A percentile compares a stretch with the other conserved stretches of the same genome.
These are phyloP conservation scores for Acropora tenuis DNA, from an alignment of 64 coral and sea anemone genomes.

Conservation along the genomic window DNA sequence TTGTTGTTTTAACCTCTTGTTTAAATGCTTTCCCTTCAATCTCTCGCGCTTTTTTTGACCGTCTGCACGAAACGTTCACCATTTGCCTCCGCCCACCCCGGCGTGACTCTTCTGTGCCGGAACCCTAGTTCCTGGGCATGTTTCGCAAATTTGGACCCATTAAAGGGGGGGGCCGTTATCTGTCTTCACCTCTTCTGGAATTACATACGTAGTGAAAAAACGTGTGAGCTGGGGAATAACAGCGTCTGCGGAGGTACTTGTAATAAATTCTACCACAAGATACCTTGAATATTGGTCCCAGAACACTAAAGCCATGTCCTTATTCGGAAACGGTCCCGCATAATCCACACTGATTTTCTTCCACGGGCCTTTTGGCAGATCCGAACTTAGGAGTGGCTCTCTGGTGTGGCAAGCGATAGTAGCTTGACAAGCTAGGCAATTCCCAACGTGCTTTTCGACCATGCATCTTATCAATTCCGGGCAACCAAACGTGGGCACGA, in stretches of 20 bases:
- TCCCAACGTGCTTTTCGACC: not conserved
- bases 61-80: too few relatives aligned
- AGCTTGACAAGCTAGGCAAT: not conserved
- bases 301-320: not conserved
- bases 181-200: too few relatives aligned
- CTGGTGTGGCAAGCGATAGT: conserved; percentile 16
- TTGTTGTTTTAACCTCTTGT: too few relatives aligned
- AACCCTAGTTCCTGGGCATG: too few relatives aligned
- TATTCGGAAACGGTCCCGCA: not conserved
- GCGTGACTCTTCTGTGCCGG: too few relatives aligned
- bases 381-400: conserved; percentile 20
- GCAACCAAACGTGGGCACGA: not conserved
- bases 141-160: too few relatives aligned
- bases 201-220: too few relatives aligned
- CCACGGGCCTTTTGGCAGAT: conserved; percentile 9
- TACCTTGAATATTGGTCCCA: conserved; percentile 17
- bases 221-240: conserved; percentile 30
- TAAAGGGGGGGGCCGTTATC: too few relatives aligned
- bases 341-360: conserved; percentile 16
- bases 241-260: conserved; percentile 23
- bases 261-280: conserved; percentile 20
- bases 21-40: too few relatives aligned
- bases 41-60: too few relatives aligned
- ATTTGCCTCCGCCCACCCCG: too few relatives aligned
- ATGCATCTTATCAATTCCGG: not conserved